Base-by-base conservation (phyloP, 1,140 invertebrate species). In the Muscidifurax raptorellus region DNA sequence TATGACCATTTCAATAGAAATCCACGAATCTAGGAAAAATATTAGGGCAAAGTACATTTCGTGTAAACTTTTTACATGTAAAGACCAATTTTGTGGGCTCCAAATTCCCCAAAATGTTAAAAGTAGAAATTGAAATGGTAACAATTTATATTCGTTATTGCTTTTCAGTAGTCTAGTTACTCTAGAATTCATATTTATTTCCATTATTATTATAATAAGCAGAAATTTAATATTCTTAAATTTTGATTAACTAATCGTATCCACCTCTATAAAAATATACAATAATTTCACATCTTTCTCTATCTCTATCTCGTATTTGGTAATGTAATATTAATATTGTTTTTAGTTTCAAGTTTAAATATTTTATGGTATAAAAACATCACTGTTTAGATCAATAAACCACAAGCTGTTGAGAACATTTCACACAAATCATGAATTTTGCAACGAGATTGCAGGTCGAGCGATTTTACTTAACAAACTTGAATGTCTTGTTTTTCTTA, bases 71-170 rank as follows among this genome's bases (percentile, higher is more conserved):
- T 69, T 80, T 5, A 44, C 1, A 15, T 40, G 64, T 1, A 10
- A 2, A 1, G 81, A 67, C 72, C 81, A 82, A 52, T n/a, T 40
- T 25, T 47, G 5, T 22, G 74, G 72, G 40, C 22, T 30, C 81
- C 74, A 83, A 3, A 83, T 77, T 15, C 74, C 74, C 74, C 74
- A 77, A 67, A 83, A 67, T 27, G 74, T 83, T 47, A 82, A 40
- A 47, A 83, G 22, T 64, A 83, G 47, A 69, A 83, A 83, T 69
- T 77, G 74, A 67, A 67, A 30, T 10, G 74, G 74, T 12, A 83
- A 83, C 44, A 77, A 5, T 83, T 74, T 12, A 30, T 77, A 83
- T 47, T 77, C 81, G 13, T 69, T 25, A 69, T 83, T 83, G n/a
- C 40, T 75, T n/a, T 66, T 36, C 7, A 36, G 10, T 36, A 36